phyloP scores from a whole-genome alignment of 2,888 invertebrate species.

The Agrotis ipsilon region DNA sequence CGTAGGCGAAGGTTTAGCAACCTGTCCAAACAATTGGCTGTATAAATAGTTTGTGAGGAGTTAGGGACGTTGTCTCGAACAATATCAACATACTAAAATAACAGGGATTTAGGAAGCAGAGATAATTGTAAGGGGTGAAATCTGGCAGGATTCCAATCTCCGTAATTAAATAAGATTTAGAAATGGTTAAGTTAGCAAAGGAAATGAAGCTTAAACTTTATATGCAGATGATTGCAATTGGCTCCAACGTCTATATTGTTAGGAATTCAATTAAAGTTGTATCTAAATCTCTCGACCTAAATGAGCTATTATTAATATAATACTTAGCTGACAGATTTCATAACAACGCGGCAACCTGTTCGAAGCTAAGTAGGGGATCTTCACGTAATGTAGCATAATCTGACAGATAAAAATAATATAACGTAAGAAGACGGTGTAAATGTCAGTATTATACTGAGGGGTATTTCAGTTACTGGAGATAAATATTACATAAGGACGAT shows the following conservation, averaged over 20 bases:
- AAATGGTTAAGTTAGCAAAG: too few relatives aligned
- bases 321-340: constrained; percentile 41
- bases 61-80: constrained; percentile 38
- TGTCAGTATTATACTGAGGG: constrained; percentile 51
- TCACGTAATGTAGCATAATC: constrained; percentile 47
- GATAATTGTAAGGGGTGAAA: not conserved
- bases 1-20: constrained; percentile 66
- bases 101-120: constrained; percentile 3
- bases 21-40: constrained; percentile 63
- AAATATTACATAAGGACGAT: not conserved
- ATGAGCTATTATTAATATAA: too few relatives aligned
- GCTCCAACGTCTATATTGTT: not conserved
- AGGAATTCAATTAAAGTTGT: not conserved
- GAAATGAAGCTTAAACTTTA: too few relatives aligned
- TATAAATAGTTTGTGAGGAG: constrained; percentile 61
- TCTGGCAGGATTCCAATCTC: not conserved
- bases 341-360: constrained; percentile 33
- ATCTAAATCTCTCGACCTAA: too few relatives aligned
- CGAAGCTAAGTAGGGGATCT: constrained; percentile 27
- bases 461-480: constrained; percentile 1
- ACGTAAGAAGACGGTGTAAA: constrained; percentile 57
- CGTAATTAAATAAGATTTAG: not conserved
- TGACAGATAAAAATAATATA: constrained; percentile 46
- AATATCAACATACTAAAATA: constrained; percentile 43
- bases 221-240: too few relatives aligned